Evolutionary conservation across 1,140 invertebrate species (phyloP), one percentile per base, ranked within the genome.

Genomic region (Zaprionus nigranus): DNA sequence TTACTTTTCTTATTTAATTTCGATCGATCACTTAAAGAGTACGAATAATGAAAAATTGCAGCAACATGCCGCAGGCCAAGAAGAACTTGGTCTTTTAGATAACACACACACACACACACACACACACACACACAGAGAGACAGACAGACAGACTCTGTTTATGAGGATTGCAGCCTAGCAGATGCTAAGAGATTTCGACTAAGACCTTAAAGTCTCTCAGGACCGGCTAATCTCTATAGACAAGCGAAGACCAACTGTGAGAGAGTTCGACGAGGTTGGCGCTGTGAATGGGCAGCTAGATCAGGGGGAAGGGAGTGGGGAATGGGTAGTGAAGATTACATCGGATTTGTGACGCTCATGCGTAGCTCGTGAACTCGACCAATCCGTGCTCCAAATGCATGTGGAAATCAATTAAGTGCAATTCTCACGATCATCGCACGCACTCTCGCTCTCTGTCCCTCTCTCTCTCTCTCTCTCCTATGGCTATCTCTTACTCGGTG

Each of bases 1-100:
- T 81, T 86, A 86, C 83, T 82, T 87, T 83, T 87, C 83, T 87
- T 87, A 87, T 87, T 87, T 87, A 87, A 87, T 87, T 87, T 87
- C 83, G 83, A 87, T 87, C 83, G 83, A 87, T 87, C 83, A 87
- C 83, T 87, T 86, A 86, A 82, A 86, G 80, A 86, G 80, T 79
- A 72, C 80, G 84, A 88, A 86, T 87, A 87, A 86, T 86, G 79
- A 87, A 83, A 87, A 87, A 88, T 88, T 83, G 78, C 83, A 78
- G 59, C 70, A 78, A 73, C 69, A 78, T 66, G 83, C 83, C 78
- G 73, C 80, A 53, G 80, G 84, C 26, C 22, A 66, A 67, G 53
- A 63, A 67, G 53, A 86, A 54, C 60, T 64, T 68, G 58, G 61
- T 80, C 38, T 74, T 68, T 64, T 30, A 72, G 77, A 82, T 82